These are phyloP conservation scores for Nanorana parkeri DNA, from an alignment of 2,113 vertebrate species.

Conservation along the genomic window DNA sequence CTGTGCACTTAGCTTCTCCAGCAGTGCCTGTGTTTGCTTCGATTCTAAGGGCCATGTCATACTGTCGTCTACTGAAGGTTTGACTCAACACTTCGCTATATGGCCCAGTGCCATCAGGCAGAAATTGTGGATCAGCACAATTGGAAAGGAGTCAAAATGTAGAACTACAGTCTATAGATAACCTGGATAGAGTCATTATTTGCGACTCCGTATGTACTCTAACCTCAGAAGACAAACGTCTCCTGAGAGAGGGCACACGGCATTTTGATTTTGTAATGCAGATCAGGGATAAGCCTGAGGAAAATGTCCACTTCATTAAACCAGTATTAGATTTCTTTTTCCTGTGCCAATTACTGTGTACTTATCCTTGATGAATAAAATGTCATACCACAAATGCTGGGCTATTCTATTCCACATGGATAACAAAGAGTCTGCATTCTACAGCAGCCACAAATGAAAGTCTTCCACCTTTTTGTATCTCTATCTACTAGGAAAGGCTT, in stretches of 20 bases:
- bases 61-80: not conserved
- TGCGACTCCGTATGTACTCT: not conserved
- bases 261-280: not conserved
- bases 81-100: not conserved
- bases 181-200: not conserved
- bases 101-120: no score
- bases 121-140: no score
- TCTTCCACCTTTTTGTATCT: no score
- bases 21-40: not conserved
- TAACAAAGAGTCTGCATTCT: no score
- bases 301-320: not conserved
- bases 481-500: no score
- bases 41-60: not conserved
- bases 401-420: no score
- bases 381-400: constrained; percentile 8
- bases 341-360: constrained; percentile 30
- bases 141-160: no score
- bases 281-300: not conserved
- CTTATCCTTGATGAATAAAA: constrained; percentile 22
- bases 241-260: not conserved
- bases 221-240: no score
- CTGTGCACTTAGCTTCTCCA: constrained; percentile 17
- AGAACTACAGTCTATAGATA: not conserved
- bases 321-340: constrained; percentile 22
- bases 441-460: no score